Evolutionary conservation across 2,113 vertebrate genomes (phyloP).

Genomic region (Plecturocebus donacophilus): DNA sequence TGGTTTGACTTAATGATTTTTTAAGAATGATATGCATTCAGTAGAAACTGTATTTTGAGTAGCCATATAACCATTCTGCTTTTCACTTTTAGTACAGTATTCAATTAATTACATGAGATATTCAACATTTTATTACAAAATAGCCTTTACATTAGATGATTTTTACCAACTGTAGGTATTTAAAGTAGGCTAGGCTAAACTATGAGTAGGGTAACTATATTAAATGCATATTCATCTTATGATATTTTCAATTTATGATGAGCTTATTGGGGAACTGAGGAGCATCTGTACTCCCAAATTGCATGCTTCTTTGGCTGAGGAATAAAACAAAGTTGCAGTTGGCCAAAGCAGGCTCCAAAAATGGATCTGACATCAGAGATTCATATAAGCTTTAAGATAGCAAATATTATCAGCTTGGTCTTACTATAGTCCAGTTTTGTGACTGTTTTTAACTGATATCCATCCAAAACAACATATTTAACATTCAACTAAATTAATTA

Average conservation of each 20-base stretch:
- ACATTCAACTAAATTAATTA: neutral
- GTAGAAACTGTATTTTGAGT: neutral
- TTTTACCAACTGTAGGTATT: neutral
- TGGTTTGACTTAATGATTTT: neutral
- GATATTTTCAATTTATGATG: neutral
- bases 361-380: neutral
- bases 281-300: neutral
- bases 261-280: neutral
- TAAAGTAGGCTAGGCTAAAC: neutral
- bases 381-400: neutral
- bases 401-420: neutral
- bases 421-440: neutral
- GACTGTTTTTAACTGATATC: neutral
- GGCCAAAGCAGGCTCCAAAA: neutral
- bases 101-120: neutral
- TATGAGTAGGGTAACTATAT: neutral
- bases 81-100: neutral
- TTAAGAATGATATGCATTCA: neutral
- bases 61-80: neutral
- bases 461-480: neutral
- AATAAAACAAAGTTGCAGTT: slow-evolving; percentile 5
- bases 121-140: neutral
- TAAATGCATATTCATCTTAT: neutral
- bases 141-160: neutral
- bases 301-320: neutral